Base-by-base conservation (phyloP, 2,888 invertebrate species). In the Rhopalosiphum nymphaeae region DNA sequence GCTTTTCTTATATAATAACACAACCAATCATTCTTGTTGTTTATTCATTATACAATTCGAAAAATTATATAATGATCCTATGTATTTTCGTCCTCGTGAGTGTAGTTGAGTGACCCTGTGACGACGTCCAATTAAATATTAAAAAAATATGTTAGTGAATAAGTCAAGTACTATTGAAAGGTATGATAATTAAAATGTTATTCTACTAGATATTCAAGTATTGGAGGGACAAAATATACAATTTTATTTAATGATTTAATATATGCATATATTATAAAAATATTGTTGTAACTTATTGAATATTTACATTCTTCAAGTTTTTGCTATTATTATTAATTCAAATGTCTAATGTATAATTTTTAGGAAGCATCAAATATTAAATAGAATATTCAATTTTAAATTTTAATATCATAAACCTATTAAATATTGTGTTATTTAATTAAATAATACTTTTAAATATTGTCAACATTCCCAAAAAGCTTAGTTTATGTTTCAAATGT, bases 71-170 rank as follows among this genome's bases (percentile, higher is more conserved):
- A 94, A 94, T 94, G 94, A 94, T 94, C 91, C 85, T n/a, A 49
- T 78, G 46, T 29, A 53, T 94, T 86, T 94, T 94, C 53, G 86
- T 94, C 42, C 91, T 91, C 29, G 11, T 53, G 86, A 90, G 53
- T 36, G 46, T 84, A 86, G 91, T 94, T 42, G 86, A 91, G 42
- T 86, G 94, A 89, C 86, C 67, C 91, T 85, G 90, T 53, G 86
- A 94, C 94, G 94, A 53, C 94, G 94, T 94, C 94, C 94, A 94
- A 94, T 94, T 94, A 94, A 91, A 67, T 94, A 42, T 86, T n/a
- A 61, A 61, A 91, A 91, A 90, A 49, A 88, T 16, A 78, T 89
- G 67, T 56, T 89, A 13, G 42, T 89, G 67, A 88, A 93, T 78
- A 86, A 90, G 94, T 94, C 94, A 87, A 94, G 94, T 94, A 61